phyloP scores from a whole-genome alignment of 2,113 vertebrate genomes.

The Leptosomus discolor region DNA sequence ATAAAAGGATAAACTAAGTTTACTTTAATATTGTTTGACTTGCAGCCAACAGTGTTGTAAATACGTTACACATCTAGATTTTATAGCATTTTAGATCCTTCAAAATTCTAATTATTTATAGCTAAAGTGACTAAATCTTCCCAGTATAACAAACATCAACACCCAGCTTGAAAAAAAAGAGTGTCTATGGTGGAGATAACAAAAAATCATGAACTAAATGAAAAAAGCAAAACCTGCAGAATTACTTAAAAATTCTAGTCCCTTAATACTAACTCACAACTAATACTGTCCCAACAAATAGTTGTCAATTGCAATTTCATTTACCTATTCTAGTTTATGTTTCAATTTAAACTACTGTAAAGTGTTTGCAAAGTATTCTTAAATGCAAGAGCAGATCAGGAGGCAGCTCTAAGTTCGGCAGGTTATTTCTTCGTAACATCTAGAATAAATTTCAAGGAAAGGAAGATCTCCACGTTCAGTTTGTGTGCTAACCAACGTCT shows the following conservation, averaged over 20 bases:
- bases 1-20: not conserved
- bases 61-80: not conserved
- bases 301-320: not conserved
- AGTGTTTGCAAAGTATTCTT: not conserved
- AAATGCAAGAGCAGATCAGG: not conserved
- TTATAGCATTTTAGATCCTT: not conserved
- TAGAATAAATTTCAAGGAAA: not conserved
- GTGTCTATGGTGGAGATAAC: not conserved
- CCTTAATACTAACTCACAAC: not conserved
- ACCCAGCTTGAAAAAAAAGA: not conserved
- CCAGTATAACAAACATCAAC: not conserved
- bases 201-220: not conserved
- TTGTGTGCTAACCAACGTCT: not conserved
- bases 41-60: not conserved
- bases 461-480: not conserved
- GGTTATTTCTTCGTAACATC: not conserved
- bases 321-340: not conserved
- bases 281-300: not conserved
- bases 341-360: not conserved
- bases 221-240: not conserved
- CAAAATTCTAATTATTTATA: not conserved
- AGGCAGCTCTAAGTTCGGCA: not conserved
- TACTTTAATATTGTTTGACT: not conserved
- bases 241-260: not conserved
- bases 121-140: not conserved